Percentiles rank a stretch among this genome's conserved stretches.
phyloP scores from a whole-genome alignment of 2,113 vertebrate genomes.

The Aythya baeri region DNA sequence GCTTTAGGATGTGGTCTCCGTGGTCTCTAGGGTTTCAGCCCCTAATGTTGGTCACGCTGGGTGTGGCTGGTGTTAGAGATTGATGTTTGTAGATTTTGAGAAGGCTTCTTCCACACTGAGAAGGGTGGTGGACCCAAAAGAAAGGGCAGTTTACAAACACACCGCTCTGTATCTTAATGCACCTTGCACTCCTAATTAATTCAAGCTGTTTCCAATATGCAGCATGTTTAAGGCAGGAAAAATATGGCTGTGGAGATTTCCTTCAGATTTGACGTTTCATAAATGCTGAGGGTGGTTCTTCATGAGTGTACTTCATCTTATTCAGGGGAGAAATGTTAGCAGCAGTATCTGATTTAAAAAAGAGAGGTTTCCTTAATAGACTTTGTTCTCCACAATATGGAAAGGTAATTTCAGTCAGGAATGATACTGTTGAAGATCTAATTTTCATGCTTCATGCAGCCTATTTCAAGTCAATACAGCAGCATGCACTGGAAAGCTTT shows the following conservation, averaged over 20 bases:
- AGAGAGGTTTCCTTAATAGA: neutral
- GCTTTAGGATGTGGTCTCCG: neutral
- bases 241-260: neutral
- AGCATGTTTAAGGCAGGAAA: neutral
- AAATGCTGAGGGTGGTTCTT: neutral
- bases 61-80: neutral
- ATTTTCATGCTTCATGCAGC: neutral
- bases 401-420: neutral
- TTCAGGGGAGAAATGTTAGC: neutral
- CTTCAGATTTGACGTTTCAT: neutral
- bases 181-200: neutral
- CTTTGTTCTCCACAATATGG: neutral
- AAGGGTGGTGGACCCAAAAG: neutral
- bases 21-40: neutral
- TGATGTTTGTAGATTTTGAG: neutral
- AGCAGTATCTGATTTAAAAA: neutral
- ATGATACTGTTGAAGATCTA: neutral
- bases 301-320: neutral
- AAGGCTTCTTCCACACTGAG: neutral
- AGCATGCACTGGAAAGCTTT: neutral
- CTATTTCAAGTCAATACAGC: neutral
- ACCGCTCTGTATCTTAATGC: neutral
- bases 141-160: neutral
- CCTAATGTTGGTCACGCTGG: neutral
- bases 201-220: neutral